These are phyloP conservation scores for Callitettix versicolor DNA, from an alignment of 1,140 invertebrate species.

Conservation along the genomic window DNA sequence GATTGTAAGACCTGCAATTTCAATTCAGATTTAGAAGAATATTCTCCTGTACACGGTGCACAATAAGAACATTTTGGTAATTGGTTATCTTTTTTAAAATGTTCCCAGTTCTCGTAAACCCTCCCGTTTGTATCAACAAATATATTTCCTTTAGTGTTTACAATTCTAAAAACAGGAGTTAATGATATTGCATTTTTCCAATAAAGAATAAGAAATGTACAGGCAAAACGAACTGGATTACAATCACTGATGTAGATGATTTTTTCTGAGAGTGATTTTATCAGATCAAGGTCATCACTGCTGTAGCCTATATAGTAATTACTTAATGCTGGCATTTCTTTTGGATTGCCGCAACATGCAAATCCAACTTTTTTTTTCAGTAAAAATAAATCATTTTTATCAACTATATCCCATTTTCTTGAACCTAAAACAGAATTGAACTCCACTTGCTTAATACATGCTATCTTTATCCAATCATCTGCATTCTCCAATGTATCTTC, in stretches of 20 bases:
- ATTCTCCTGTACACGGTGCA: not conserved
- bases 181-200: not conserved
- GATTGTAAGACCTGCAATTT: not conserved
- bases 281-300: not conserved
- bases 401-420: slow-evolving; percentile 1
- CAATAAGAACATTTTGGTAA: slow-evolving; percentile 8
- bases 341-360: slow-evolving; percentile 5
- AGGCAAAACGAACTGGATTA: slow-evolving; percentile 1
- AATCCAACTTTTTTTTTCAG: slow-evolving; percentile 9
- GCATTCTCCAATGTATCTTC: not conserved
- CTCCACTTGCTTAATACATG: not conserved
- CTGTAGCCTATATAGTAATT: slow-evolving; percentile 4
- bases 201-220: not conserved
- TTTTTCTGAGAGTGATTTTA: slow-evolving; percentile 3
- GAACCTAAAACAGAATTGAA: slow-evolving; percentile 1
- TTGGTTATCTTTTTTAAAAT: slow-evolving; percentile 1
- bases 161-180: slow-evolving; percentile 3
- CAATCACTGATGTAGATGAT: slow-evolving; percentile 3
- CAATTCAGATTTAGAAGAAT: not conserved
- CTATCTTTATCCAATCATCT: not conserved
- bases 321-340: not conserved
- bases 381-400: not conserved
- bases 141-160: not conserved
- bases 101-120: not conserved
- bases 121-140: slow-evolving; percentile 1